These are phyloP conservation scores for Chironomus tepperi DNA, from an alignment of 1,140 invertebrate species.

Conservation along the genomic window DNA sequence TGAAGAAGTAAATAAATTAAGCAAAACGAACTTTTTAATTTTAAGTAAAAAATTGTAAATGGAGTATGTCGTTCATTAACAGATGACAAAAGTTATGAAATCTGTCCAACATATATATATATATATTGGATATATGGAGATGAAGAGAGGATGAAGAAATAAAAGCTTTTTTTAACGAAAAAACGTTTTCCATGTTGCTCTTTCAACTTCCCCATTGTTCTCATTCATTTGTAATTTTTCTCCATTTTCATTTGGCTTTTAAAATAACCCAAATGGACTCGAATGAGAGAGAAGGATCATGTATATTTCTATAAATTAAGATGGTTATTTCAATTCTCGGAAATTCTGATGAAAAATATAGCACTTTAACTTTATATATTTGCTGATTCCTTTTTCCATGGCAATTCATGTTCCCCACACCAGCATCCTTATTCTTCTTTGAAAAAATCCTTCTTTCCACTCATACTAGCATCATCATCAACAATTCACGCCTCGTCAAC, in stretches of 20 bases:
- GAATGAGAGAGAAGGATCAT: not conserved
- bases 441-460: not conserved
- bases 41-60: no score
- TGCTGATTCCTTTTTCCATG: not conserved
- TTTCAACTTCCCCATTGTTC: not conserved
- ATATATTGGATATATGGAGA: not conserved
- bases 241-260: not conserved
- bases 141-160: not conserved
- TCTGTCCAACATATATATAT: no score
- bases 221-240: not conserved
- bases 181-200: conserved; percentile 16
- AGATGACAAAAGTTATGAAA: no score
- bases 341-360: not conserved
- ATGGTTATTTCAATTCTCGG: not conserved
- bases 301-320: not conserved
- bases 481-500: conserved; percentile 5
- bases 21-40: no score
- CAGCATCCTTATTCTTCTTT: not conserved
- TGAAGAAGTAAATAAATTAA: no score
- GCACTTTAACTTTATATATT: conserved; percentile 20
- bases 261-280: not conserved
- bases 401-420: not conserved
- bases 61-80: no score
- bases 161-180: not conserved
- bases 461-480: not conserved